Base-by-base conservation (phyloP, 2,888 invertebrate species). In the Tetragnatha montana region DNA sequence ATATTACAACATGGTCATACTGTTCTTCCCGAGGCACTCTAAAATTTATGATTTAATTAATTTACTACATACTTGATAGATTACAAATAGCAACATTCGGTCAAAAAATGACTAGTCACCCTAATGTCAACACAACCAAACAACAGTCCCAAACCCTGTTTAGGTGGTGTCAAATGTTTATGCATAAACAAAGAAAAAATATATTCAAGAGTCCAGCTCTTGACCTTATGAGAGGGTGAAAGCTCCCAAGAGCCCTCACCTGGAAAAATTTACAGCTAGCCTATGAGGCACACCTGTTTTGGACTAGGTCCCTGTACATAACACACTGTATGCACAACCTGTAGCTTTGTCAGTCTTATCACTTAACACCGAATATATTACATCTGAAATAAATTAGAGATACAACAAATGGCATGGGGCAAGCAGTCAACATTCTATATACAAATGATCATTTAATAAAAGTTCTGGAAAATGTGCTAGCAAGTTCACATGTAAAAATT, bases 151-250 rank as follows among this genome's bases (percentile, higher is more conserved):
- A 87, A 87, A 87, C 90, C 87, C 84, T 78, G 87, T 87, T 90
- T 82, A 84, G 87, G 84, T 90, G 76, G 71, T 87, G 90, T 81
- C 87, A 84, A 71, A 81, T 83, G 87, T 75, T 87, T 80, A 90
- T 69, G 84, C 87, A 84, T 78, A 90, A 85, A 90, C 80, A 84
- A 87, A 87, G 84, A 87, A 83, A 35, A 90, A 87, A 84, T 87
- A 87, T 84, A 87, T 76, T 87, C 90, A 90, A 90, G 90, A 90
- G 90, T 90, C 90, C 90, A 87, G 90, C 90, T 90, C 90, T 69
- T 90, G 90, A 87, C 74, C 85, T 81, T 80, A 60, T 70, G 60
- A 79, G 78, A 70, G 89, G 81, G 75, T 83, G 81, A 81, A 85
- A 71, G 75, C 73, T 84, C n/a, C n/a, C 74, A 21, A 35, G 71